Percentiles rank a stretch among this genome's conserved stretches.
Evolutionary conservation across 2,888 invertebrate genomes (phyloP).

Genomic region (Amorpha juglandis): DNA sequence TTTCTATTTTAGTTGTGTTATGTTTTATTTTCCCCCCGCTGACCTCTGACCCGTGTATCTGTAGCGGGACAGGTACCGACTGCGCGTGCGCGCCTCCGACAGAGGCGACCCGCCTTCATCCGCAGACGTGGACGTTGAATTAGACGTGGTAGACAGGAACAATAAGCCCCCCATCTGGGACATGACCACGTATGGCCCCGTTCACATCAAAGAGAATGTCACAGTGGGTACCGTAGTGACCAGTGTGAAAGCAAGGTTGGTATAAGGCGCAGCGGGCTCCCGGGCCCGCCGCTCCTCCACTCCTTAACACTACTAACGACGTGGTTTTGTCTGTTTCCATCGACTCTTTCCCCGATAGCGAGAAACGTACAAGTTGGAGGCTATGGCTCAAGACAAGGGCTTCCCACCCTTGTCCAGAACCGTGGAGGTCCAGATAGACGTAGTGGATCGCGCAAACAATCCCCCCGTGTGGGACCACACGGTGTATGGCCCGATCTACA

Average conservation of each 20-base stretch:
- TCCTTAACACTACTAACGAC: conserved; percentile 87
- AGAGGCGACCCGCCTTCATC: conserved; percentile 95
- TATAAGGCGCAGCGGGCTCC: conserved; percentile 86
- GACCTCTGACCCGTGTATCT: conserved; percentile 89
- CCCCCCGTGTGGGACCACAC: conserved; percentile 98
- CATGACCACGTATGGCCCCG: conserved; percentile 97
- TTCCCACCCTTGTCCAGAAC: conserved; percentile 97
- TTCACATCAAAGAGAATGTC: conserved; percentile 99
- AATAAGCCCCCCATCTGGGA: conserved; percentile 99
- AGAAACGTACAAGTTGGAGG: conserved; percentile 99
- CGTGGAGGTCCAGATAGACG: conserved; percentile 99
- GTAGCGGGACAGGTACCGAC: conserved; percentile 98
- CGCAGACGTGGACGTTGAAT: conserved; percentile 98
- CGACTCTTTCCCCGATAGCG: conserved; percentile 89
- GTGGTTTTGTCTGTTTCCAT: conserved; percentile 88
- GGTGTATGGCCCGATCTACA: conserved; percentile 98
- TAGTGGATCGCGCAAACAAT: conserved; percentile 99
- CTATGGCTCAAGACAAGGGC: conserved; percentile 99
- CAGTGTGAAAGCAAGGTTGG: conserved; percentile 99
- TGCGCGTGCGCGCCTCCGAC: conserved; percentile 98
- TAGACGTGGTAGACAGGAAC: conserved; percentile 99
- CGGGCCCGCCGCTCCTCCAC: conserved; percentile 79
- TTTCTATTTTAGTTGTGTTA: conserved; percentile 83
- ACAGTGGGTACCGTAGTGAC: conserved; percentile 99
- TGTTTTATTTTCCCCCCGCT: conserved; percentile 87